Base-by-base conservation (phyloP, 37 sponge, comb jelly and placozoan genomes). In the Haliclona indistincta region DNA sequence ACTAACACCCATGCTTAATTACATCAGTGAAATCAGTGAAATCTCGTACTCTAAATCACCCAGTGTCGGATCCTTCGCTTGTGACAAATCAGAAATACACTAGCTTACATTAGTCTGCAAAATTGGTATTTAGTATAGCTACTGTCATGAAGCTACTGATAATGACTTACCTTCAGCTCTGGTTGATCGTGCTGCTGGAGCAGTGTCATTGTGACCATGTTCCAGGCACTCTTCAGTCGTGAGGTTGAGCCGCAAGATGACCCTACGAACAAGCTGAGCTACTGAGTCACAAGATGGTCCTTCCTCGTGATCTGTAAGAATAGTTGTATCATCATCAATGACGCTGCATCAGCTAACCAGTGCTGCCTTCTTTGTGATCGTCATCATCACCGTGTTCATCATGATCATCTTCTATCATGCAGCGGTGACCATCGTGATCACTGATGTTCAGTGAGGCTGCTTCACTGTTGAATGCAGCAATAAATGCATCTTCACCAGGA, bases 201-300 rank as follows among this genome's bases (percentile, higher is more conserved):
- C 60, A 58, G 22, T 58, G n/a, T 58, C n/a, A 58, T 58, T 20
- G n/a, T 58, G 11, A 20, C n/a, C 26, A n/a, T n/a, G n/a, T 58
- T 58, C 60, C n/a, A 58, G 28, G n/a, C 60, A 58, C 6, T 58
- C 60, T 8, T n/a, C 60, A 20, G 26, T 58, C 28, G 60, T 58
- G 6, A 58, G 28, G 7, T 20, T 26, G 26, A 58, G n/a, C 7
- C 6, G 7, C 6, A 58, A 26, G 22, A 58, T 58, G 7, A 58
- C 28, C 22, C 6, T 58, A 7, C 60, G 60, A n/a, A 6, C 7
- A 6, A 58, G 22, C 11, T 58, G 13, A 58, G 11, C 11, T 8
- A 20, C 28, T 25, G 22, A 7, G 6, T 20, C 60, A 58, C 60
- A 58, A 58, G 60, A n/a, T 58, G 60, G n/a, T n/a, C n/a, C n/a